phyloP scores from a whole-genome alignment of 2,113 vertebrate species.

The Candoia aspera region DNA sequence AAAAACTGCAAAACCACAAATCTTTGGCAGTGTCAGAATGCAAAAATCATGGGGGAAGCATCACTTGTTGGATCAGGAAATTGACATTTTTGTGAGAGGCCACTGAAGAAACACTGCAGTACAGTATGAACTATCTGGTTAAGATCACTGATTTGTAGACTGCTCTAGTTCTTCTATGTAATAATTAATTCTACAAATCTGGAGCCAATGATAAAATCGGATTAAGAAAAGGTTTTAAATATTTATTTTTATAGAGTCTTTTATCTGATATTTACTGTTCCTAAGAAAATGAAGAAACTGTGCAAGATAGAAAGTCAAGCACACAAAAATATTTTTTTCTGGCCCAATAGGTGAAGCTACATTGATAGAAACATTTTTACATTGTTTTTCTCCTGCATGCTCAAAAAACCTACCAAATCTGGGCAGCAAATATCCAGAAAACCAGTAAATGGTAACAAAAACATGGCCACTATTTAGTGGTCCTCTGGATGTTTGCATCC shows the following conservation, averaged over 20 bases:
- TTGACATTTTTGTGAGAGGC: background rate
- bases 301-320: background rate
- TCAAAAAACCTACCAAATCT: background rate
- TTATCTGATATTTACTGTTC: background rate
- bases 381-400: background rate
- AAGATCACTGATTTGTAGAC: background rate
- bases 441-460: background rate
- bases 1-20: background rate
- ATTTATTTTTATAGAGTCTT: background rate
- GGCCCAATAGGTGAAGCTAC: background rate
- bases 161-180: background rate
- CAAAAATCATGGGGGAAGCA: background rate
- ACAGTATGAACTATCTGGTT: background rate
- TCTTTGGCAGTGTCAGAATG: background rate
- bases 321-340: background rate
- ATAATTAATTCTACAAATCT: background rate
- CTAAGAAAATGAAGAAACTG: background rate
- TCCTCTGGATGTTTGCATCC: background rate
- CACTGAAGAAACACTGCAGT: background rate
- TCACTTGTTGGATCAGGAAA: background rate
- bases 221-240: background rate
- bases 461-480: background rate
- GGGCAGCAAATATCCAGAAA: background rate
- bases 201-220: background rate
- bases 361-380: background rate